Percentiles rank a stretch among this genome's conserved stretches.
Evolutionary conservation across 2,888 invertebrate genomes (phyloP).

Genomic region (Diarsia dahlii): DNA sequence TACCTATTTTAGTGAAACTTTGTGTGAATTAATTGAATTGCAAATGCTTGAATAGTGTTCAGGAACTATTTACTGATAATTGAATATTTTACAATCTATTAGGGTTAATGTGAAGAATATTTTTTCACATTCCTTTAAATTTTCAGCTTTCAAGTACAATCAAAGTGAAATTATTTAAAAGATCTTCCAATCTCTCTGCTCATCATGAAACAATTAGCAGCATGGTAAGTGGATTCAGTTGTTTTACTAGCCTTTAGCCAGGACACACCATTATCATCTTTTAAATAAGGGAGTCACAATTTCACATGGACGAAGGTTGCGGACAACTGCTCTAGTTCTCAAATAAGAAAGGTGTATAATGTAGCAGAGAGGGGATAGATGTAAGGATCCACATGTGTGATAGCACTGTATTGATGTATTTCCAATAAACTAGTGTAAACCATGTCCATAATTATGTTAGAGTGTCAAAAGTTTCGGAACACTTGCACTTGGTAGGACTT

Average conservation of each 20-base stretch:
- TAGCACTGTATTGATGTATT: neutral
- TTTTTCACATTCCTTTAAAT: neutral
- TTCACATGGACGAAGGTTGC: too few relatives aligned
- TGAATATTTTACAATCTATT: neutral
- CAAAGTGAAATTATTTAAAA: constrained; percentile 41
- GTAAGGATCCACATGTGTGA: neutral
- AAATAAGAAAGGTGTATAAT: neutral
- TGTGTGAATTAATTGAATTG: neutral
- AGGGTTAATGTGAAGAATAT: neutral
- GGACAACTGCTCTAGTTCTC: neutral
- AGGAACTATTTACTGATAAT: neutral
- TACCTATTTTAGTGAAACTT: neutral
- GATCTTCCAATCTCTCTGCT: constrained; percentile 23
- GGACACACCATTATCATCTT: neutral
- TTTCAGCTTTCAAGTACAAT: constrained; percentile 55
- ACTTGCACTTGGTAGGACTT: neutral
- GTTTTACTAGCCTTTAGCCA: neutral
- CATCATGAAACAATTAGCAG: constrained; percentile 87
- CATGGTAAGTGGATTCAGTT: constrained; percentile 80
- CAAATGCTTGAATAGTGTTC: neutral
- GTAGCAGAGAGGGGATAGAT: neutral
- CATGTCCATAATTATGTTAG: neutral
- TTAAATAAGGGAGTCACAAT: too few relatives aligned
- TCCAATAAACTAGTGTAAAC: neutral
- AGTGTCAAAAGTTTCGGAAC: neutral